Evolutionary conservation across 1,140 invertebrate species (phyloP), one percentile per base, ranked within the genome.

Genomic region (Dendroctonus ponderosae): DNA sequence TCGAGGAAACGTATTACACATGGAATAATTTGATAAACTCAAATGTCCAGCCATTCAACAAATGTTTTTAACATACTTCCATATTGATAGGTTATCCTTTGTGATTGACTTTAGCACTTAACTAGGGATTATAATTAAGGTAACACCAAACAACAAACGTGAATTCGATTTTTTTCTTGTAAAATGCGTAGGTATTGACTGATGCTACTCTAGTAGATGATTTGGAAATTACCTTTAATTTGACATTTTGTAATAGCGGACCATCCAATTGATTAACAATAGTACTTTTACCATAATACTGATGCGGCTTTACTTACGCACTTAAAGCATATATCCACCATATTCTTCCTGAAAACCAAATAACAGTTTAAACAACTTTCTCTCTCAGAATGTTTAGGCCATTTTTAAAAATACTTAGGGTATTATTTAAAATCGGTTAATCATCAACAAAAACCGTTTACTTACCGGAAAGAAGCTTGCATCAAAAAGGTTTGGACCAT

Each of bases 381-480:
- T 3, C 26, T 26, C 26, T 26, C 26, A 26, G 26, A 26, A 26
- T 26, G 1, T 26, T 1, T 26, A 26, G 26, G 26, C 26, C 26
- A 26, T 26, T 26, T 26, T n/a, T n/a, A n/a, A n/a, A n/a, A n/a
- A n/a, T n/a, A n/a, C n/a, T n/a, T n/a, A n/a, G n/a, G n/a, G n/a
- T n/a, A n/a, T n/a, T n/a, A n/a, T n/a, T n/a, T n/a, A n/a, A n/a
- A n/a, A n/a, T n/a, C n/a, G n/a, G n/a, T n/a, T n/a, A n/a, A n/a
- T n/a, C n/a, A n/a, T n/a, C n/a, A n/a, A n/a, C n/a, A n/a, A n/a
- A n/a, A n/a, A n/a, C 26, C 26, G 26, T 62, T 42, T 57, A 75
- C 73, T 73, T 72, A 76, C 74, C 60, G 70, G 70, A 67, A 74
- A 72, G 42, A 70, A 65, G 66, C 62, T 70, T n/a, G 66, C 62